Percentiles rank a stretch among this genome's conserved stretches.
Evolutionary conservation across 1,140 invertebrate species (phyloP).

Genomic region (Cataglyphis hispanica): DNA sequence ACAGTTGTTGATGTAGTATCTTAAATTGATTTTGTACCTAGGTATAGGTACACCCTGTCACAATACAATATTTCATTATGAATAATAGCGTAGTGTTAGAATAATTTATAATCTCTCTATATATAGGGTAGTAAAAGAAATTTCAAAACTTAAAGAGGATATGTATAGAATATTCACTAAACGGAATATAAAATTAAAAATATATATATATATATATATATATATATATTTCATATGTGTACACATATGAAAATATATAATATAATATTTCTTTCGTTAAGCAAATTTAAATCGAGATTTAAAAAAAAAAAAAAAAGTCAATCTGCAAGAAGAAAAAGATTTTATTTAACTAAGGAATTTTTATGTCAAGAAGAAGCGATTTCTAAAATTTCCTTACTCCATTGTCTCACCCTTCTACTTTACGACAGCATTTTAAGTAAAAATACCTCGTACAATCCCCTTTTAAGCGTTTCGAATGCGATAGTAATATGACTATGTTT

Average conservation of each 20-base stretch:
- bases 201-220: no score
- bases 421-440: constrained; percentile 54
- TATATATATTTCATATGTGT: no score
- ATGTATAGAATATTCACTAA: background rate
- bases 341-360: constrained; percentile 46
- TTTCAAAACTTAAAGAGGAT: background rate
- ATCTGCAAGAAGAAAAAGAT: constrained; percentile 9
- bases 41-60: background rate
- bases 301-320: background rate
- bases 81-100: background rate
- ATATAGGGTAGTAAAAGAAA: background rate
- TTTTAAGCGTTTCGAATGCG: background rate
- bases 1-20: background rate
- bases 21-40: constrained; percentile 4
- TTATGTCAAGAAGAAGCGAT: background rate
- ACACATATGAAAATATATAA: background rate
- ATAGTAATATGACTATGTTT: background rate
- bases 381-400: constrained; percentile 6
- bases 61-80: background rate
- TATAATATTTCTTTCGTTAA: background rate
- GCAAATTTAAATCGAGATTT: background rate
- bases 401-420: constrained; percentile 72
- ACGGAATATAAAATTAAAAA: background rate
- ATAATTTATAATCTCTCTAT: constrained; percentile 12
- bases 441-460: background rate